Conservation (phyloP, 2,888 invertebrate species). For the Eilema sororculum region DNA sequence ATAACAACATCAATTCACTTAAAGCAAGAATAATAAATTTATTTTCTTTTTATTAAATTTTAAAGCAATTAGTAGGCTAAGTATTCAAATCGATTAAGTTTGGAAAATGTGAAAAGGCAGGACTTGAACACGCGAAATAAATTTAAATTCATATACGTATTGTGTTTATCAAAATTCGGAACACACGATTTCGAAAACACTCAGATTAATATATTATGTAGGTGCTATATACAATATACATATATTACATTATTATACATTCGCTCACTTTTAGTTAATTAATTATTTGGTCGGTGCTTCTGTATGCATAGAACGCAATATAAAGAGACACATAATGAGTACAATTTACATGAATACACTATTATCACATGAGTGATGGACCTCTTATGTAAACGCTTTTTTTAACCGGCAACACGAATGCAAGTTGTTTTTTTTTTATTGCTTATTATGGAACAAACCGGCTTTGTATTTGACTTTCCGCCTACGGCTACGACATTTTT, state of each 20-base stretch:
- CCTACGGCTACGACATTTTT: constrained; percentile 67
- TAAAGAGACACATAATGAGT: constrained; percentile 74
- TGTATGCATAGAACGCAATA: constrained; percentile 60
- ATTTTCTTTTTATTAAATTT: too few species aligned
- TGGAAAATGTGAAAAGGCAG: too few species aligned
- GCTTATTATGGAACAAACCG: constrained; percentile 69
- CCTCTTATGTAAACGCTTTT: constrained; percentile 67
- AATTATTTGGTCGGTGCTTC: constrained; percentile 59
- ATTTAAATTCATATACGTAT: neutral
- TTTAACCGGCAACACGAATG: constrained; percentile 63
- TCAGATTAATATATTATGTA: constrained; percentile 35
- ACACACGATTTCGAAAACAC: constrained; percentile 33
- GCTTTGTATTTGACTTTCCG: constrained; percentile 67
- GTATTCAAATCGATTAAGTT: too few species aligned
- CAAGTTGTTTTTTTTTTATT: constrained; percentile 69
- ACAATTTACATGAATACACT: constrained; percentile 79
- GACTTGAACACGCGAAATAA: too few species aligned
- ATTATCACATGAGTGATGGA: constrained; percentile 75
- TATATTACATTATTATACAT: constrained; percentile 34
- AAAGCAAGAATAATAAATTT: too few species aligned
- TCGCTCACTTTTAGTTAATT: constrained; percentile 46
- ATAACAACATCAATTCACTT: too few species aligned
- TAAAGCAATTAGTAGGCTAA: too few species aligned
- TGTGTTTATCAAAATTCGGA: constrained; percentile 39
- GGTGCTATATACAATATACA: neutral